Percentiles rank a stretch among this genome's conserved stretches.
phyloP scores from a whole-genome alignment of 2,113 vertebrate genomes.

The Crotophaga sulcirostris region DNA sequence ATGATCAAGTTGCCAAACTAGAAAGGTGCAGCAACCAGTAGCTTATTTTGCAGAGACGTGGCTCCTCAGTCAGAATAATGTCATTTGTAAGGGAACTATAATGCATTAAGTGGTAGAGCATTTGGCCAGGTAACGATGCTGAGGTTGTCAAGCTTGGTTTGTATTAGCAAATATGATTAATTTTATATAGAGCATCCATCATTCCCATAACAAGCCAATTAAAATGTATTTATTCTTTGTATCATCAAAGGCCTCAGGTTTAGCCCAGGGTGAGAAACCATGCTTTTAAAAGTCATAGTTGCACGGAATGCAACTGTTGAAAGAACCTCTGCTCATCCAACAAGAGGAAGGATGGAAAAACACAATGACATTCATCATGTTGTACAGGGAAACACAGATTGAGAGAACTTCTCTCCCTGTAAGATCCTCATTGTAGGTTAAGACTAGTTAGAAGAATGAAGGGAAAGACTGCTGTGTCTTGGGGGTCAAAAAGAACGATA shows the following conservation, averaged over 20 bases:
- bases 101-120: not conserved
- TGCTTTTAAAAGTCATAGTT: not conserved
- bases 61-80: not conserved
- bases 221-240: not conserved
- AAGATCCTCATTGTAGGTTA: not conserved
- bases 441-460: not conserved
- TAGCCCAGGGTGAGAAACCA: not conserved
- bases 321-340: not conserved
- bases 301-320: not conserved
- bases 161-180: not conserved
- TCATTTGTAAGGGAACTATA: not conserved
- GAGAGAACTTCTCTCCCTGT: not conserved
- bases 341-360: not conserved
- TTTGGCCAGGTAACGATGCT: not conserved
- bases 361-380: fast-evolving
- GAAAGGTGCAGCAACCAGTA: not conserved
- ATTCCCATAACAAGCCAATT: not conserved
- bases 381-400: not conserved
- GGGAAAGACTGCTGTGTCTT: not conserved
- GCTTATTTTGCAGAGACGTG: not conserved
- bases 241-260: fast-evolving
- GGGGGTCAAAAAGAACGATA: not conserved
- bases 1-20: not conserved
- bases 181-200: not conserved
- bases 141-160: not conserved